phyloP scores from a whole-genome alignment of 2,113 vertebrate species.

The Oncorhynchus nerka region DNA sequence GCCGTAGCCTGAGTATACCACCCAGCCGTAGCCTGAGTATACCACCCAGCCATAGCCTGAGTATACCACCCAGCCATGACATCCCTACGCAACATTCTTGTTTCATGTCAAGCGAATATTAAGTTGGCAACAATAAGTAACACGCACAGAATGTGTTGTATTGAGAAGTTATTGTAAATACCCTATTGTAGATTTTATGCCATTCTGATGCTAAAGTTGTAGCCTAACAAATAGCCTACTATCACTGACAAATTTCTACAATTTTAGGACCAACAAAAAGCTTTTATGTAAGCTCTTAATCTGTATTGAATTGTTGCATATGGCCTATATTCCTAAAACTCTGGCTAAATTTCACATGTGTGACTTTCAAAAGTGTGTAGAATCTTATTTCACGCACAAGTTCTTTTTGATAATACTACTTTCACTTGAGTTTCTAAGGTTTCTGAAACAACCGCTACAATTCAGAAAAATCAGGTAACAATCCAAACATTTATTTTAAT shows the following conservation, averaged over 20 bases:
- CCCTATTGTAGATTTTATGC: neutral
- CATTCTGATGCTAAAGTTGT: neutral
- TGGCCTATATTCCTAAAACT: neutral
- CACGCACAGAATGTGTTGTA: neutral
- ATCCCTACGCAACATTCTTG: neutral
- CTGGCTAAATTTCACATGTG: neutral
- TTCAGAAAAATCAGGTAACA: slow-evolving; percentile 53
- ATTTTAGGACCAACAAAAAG: too few relatives aligned
- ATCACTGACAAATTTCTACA: neutral
- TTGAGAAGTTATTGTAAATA: neutral
- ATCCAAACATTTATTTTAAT: slow-evolving; percentile 71
- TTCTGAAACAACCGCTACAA: slow-evolving; percentile 31
- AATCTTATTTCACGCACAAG: too few relatives aligned
- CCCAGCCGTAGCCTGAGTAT: too few relatives aligned
- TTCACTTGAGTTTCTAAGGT: neutral
- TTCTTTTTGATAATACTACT: too few relatives aligned
- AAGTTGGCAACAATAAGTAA: neutral
- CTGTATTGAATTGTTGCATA: neutral
- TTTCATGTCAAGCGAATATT: neutral
- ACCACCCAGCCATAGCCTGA: too few relatives aligned
- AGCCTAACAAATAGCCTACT: neutral
- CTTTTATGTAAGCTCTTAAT: too few relatives aligned
- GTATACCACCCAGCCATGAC: too few relatives aligned
- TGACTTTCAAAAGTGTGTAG: neutral
- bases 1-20: too few relatives aligned